Evolutionary conservation across 2,888 invertebrate genomes (phyloP).

Genomic region (Teinopalpus imperialis): DNA sequence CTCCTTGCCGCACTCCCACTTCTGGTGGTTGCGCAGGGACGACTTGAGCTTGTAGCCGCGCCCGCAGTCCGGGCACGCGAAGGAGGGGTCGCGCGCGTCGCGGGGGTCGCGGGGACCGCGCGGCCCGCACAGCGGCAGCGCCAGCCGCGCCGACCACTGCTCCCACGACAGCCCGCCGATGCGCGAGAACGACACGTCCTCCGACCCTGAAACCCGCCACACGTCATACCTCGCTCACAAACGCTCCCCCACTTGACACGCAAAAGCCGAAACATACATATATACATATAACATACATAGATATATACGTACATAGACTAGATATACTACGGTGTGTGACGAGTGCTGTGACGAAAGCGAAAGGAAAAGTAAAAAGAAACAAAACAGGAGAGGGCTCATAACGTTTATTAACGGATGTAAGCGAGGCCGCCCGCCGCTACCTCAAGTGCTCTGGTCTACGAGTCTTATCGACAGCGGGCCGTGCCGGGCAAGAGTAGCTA

Average conservation of each 20-base stretch:
- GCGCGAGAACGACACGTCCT: conserved; percentile 88
- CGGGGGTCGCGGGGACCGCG: conserved; percentile 46
- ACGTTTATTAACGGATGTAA: conserved; percentile 56
- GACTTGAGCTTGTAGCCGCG: conserved; percentile 93
- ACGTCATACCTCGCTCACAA: conserved; percentile 38
- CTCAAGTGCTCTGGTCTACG: neutral
- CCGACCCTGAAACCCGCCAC: conserved; percentile 59
- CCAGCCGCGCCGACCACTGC: conserved; percentile 88
- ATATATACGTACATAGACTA: conserved; percentile 44
- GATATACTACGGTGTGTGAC: conserved; percentile 72
- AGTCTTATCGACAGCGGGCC: conserved; percentile 20
- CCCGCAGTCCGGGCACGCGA: conserved; percentile 91
- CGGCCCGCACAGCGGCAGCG: conserved; percentile 84
- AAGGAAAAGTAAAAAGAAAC: conserved; percentile 70
- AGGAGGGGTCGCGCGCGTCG: conserved; percentile 79
- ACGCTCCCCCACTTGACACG: conserved; percentile 31
- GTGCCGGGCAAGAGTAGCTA: conserved; percentile 29
- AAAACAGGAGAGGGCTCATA: conserved; percentile 63
- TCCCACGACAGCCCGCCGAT: conserved; percentile 87
- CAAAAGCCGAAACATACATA: conserved; percentile 16
- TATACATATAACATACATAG: conserved; percentile 60
- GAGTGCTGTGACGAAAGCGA: conserved; percentile 81
- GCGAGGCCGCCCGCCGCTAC: neutral
- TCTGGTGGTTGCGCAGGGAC: conserved; percentile 91
- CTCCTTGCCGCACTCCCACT: conserved; percentile 93